Percentiles rank a stretch among this genome's conserved stretches.
phyloP scores from a whole-genome alignment of 2,113 vertebrate genomes.

The Tenrec ecaudatus region DNA sequence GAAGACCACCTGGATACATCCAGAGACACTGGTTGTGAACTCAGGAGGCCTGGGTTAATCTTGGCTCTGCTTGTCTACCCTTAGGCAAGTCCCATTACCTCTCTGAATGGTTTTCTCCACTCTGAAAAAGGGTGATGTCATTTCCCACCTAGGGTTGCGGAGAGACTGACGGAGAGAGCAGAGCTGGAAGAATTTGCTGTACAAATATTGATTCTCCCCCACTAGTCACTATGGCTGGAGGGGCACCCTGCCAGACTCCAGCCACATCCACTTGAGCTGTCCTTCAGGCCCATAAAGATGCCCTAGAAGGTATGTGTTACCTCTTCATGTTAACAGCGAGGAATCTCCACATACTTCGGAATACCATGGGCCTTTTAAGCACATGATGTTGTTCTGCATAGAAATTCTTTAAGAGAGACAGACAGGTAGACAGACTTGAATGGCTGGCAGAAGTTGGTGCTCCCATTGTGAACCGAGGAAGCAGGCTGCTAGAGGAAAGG shows the following conservation, averaged over 20 bases:
- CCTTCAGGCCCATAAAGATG: constrained; percentile 41
- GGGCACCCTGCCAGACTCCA: not conserved
- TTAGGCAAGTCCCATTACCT: not conserved
- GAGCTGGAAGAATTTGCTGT: not conserved
- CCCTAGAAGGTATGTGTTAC: constrained; percentile 73
- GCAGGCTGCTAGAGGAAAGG: constrained; percentile 74
- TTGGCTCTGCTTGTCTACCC: not conserved
- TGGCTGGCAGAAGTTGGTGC: constrained; percentile 61
- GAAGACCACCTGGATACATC: not conserved
- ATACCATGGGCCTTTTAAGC: constrained; percentile 49
- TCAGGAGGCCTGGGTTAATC: not conserved
- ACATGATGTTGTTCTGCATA: constrained; percentile 43
- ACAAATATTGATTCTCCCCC: not conserved
- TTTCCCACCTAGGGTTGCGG: not conserved
- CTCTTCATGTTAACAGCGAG: constrained; percentile 63
- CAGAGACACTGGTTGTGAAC: not conserved
- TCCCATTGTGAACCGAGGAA: constrained; percentile 77
- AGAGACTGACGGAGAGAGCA: not conserved
- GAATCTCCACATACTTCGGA: constrained; percentile 65
- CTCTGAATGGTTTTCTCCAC: not conserved
- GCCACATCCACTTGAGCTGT: constrained; percentile 54
- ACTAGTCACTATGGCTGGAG: not conserved
- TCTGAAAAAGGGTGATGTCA: not conserved
- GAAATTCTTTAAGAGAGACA: constrained; percentile 55
- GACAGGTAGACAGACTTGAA: not conserved